phyloP scores from a whole-genome alignment of 2,113 vertebrate genomes.

The Electrona antarctica region DNA sequence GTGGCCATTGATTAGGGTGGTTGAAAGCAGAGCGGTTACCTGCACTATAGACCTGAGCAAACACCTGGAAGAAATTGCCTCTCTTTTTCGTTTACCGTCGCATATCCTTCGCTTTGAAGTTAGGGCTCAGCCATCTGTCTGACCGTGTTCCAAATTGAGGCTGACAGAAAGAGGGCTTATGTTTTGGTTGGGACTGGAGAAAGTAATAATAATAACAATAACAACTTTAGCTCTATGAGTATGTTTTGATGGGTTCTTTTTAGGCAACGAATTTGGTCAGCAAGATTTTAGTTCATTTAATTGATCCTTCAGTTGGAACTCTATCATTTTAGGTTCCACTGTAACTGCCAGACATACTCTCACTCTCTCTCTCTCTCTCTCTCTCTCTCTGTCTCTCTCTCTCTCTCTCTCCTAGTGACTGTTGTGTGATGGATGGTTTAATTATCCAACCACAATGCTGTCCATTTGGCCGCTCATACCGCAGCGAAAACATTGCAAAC shows the following conservation, averaged over 20 bases:
- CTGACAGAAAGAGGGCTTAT: not conserved
- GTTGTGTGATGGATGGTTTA: conserved; percentile 69
- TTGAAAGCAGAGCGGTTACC: conserved; percentile 58
- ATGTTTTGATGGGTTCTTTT: conserved; percentile 48
- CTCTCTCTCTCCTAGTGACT: conserved; percentile 34
- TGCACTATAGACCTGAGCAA: conserved; percentile 48
- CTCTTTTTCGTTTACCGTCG: conserved; percentile 24
- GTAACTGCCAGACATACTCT: conserved; percentile 23
- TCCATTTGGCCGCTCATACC: conserved; percentile 54
- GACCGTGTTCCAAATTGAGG: not conserved
- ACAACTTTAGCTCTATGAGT: conserved; percentile 31
- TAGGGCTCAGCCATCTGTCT: conserved; percentile 34
- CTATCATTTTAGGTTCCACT: conserved; percentile 34
- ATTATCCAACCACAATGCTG: conserved; percentile 65
- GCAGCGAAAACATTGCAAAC: conserved; percentile 53
- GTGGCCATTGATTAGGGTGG: conserved; percentile 66
- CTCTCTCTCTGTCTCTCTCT: no score
- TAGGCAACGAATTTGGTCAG: conserved; percentile 39
- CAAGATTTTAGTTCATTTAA: conserved; percentile 49
- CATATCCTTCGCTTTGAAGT: conserved; percentile 12
- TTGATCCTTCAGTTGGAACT: conserved; percentile 36
- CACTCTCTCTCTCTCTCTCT: no score
- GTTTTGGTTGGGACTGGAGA: conserved; percentile 1
- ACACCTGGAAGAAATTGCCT: conserved; percentile 49
- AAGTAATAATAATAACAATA: not conserved